Conservation (phyloP, 1,140 invertebrate species). For the Drosophila truncata region DNA sequence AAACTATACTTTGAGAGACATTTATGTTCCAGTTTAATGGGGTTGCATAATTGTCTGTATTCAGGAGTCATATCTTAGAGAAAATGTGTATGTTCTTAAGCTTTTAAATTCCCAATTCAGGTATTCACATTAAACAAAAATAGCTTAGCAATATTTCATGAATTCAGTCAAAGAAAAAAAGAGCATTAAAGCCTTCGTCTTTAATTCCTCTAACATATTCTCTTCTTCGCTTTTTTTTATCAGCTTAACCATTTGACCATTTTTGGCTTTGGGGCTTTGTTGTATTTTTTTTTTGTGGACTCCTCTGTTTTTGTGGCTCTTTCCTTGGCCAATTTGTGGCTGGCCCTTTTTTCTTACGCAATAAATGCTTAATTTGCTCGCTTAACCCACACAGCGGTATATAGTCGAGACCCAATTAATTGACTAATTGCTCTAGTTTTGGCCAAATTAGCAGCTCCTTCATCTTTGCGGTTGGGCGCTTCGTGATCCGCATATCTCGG, state of each 20-base stretch:
- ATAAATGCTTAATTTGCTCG: slow-evolving; percentile 71
- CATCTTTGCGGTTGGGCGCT: neutral
- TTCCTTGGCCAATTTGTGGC: slow-evolving; percentile 58
- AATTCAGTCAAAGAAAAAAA: neutral
- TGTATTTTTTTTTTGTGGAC: neutral
- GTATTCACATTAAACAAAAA: neutral
- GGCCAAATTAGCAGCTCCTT: slow-evolving; percentile 39
- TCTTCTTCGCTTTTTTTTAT: neutral
- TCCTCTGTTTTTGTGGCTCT: slow-evolving; percentile 6
- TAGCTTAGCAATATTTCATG: neutral
- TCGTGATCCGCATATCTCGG: slow-evolving; percentile 34
- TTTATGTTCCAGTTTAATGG: neutral
- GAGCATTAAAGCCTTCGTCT: neutral
- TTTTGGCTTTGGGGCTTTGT: slow-evolving; percentile 23
- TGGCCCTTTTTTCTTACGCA: slow-evolving; percentile 35
- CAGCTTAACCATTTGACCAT: slow-evolving; percentile 1
- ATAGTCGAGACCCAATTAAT: slow-evolving; percentile 30
- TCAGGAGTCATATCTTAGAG: neutral
- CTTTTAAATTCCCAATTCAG: neutral
- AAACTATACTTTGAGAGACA: neutral
- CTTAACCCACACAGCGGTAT: slow-evolving; percentile 66
- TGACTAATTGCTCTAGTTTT: slow-evolving; percentile 68
- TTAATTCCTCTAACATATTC: neutral
- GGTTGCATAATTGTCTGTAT: neutral
- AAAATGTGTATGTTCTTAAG: no score